Evolutionary conservation across 2,797 vertebrate species (phyloP), one percentile per base, ranked within the genome.

Genomic region (Cyclura pinguis): DNA sequence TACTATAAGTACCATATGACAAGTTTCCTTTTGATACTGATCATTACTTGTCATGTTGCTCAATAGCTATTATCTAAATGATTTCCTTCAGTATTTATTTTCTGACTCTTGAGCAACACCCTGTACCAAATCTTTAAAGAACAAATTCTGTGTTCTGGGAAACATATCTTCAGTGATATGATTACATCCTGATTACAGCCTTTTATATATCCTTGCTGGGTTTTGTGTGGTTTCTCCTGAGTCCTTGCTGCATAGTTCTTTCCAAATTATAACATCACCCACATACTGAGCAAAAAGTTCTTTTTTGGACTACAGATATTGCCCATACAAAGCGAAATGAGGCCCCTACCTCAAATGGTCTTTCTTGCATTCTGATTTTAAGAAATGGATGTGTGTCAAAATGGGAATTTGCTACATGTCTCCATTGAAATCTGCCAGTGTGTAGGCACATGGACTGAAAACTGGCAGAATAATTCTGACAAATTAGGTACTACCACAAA

Each of bases 71-170:
- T 87, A 76, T 55, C 86, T 64, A 80, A 50, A 27, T 87, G 91
- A 1, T 0, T 73, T 89, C 57, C 88, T 47, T 92, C 64, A 82
- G 84, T 52, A 80, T 87, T 29, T 87, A n/a, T 22, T 2, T 29
- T 29, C 6, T 81, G 35, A 27, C 57, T 16, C 72, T 62, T 22
- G 7, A 22, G 35, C 64, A 50, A 0, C 74, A 9, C 35, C 84
- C 67, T 87, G 2, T 35, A 38, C 22, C 38, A 14, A 4, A 16
- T 22, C 20, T 73, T 42, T 16, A 73, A 86, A 67, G 14, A 73
- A 81, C 50, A 14, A n/a, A 24, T 9, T 80, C 2, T 50, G 9
- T 35, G 12, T 78, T 50, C 38, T 77, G 47, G 62, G 20, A 38
- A 42, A 80, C 38, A 67, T 85, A 32, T 16, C 29, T 5, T 74